phyloP scores from a whole-genome alignment of 2,797 vertebrate species.

The Catamblyrhynchus diadema region DNA sequence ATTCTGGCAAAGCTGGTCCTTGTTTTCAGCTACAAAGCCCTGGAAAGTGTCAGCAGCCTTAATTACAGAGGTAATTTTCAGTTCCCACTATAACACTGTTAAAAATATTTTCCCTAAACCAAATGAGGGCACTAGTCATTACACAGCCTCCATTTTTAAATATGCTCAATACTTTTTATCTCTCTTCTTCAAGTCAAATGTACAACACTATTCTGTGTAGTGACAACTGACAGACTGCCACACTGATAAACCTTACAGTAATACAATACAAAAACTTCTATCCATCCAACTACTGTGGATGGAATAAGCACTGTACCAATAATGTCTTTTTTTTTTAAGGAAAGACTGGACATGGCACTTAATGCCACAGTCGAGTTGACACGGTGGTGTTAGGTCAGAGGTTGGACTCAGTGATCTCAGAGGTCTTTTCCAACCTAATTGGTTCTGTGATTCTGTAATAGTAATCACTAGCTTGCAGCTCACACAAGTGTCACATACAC shows the following conservation, averaged over 20 bases:
- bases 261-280: not conserved
- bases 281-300: not conserved
- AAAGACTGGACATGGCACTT: not conserved
- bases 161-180: not conserved
- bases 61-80: not conserved
- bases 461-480: not conserved
- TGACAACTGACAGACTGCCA: not conserved
- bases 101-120: not conserved
- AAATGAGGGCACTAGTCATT: not conserved
- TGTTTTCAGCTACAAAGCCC: not conserved
- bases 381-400: not conserved
- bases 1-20: not conserved
- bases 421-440: not conserved
- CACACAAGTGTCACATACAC: not conserved
- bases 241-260: not conserved
- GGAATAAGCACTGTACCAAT: not conserved
- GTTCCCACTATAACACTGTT: not conserved
- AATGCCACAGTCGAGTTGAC: not conserved
- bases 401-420: not conserved
- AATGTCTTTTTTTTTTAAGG: not conserved
- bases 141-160: not conserved
- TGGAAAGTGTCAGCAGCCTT: not conserved
- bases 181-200: not conserved
- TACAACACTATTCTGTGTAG: not conserved
- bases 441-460: not conserved